phyloP scores from a whole-genome alignment of 1,140 invertebrate genomes.

The Chironomus striatipennis region DNA sequence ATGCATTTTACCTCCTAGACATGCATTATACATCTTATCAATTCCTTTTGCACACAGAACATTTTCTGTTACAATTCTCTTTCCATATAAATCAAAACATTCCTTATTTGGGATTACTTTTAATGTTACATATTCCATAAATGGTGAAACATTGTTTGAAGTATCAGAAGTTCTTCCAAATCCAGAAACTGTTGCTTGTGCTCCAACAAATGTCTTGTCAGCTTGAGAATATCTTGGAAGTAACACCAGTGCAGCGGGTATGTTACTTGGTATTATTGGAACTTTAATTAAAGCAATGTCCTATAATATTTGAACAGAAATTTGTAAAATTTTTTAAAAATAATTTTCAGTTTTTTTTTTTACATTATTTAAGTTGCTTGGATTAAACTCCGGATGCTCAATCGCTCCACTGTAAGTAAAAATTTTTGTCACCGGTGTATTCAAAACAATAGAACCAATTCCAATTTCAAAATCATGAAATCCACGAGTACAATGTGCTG shows the following conservation, averaged over 20 bases:
- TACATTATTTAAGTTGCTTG: slow-evolving; percentile 8
- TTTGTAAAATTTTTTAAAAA: background rate
- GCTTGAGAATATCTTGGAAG: background rate
- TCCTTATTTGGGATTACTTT: background rate
- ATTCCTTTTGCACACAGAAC: slow-evolving; percentile 17
- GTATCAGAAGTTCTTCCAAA: background rate
- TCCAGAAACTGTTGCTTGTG: slow-evolving; percentile 3
- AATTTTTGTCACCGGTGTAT: background rate
- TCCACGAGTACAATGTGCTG: background rate
- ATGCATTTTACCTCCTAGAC: background rate
- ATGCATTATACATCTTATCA: background rate
- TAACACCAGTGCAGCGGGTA: background rate
- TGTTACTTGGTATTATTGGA: background rate
- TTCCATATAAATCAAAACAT: background rate
- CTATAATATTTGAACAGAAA: background rate
- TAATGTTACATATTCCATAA: background rate
- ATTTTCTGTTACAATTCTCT: background rate
- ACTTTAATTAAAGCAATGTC: slow-evolving; percentile 2
- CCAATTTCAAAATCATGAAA: slow-evolving; percentile 2
- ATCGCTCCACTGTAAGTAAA: background rate
- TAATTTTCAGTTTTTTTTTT: background rate
- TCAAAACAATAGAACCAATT: background rate
- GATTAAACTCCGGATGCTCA: background rate
- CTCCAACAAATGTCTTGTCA: background rate
- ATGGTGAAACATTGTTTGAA: background rate